Conservation (phyloP, 2,888 invertebrate genomes). For the Alcis repandata region DNA sequence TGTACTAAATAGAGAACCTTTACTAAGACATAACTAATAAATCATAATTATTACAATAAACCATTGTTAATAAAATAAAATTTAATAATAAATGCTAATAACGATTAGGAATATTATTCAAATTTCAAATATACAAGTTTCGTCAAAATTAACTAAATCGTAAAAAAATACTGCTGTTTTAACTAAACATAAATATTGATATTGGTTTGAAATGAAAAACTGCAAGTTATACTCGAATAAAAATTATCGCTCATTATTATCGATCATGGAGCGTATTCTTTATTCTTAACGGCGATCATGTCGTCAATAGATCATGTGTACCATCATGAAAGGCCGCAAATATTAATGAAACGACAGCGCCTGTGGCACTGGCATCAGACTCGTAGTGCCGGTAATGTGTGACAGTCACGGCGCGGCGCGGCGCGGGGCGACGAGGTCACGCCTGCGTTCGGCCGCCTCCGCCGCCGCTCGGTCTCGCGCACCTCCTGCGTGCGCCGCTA, state of each 20-base stretch:
- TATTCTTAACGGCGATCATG: constrained; percentile 10
- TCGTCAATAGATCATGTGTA: constrained; percentile 20
- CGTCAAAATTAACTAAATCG: too few relatives aligned
- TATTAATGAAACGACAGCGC: constrained; percentile 49
- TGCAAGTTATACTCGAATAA: neutral
- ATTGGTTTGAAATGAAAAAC: neutral
- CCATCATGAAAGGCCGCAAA: constrained; percentile 36
- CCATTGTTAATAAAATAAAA: too few relatives aligned
- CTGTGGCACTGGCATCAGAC: too few relatives aligned
- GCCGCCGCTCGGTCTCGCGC: constrained; percentile 70
- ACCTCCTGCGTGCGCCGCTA: constrained; percentile 79
- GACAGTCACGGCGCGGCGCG: constrained; percentile 58
- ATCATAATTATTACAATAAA: too few relatives aligned
- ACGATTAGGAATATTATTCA: too few relatives aligned
- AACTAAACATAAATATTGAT: too few relatives aligned
- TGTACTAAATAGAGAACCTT: too few relatives aligned
- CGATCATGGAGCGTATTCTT: constrained; percentile 14
- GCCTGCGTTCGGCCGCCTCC: constrained; percentile 70
- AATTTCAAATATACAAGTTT: too few relatives aligned
- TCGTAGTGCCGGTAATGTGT: constrained; percentile 59
- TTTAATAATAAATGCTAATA: too few relatives aligned
- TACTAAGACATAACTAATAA: too few relatives aligned
- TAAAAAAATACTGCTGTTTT: too few relatives aligned
- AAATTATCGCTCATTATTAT: constrained; percentile 5
- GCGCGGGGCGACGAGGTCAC: constrained; percentile 72